phyloP scores from a whole-genome alignment of 2,113 vertebrate genomes.

The Ailurus styani region DNA sequence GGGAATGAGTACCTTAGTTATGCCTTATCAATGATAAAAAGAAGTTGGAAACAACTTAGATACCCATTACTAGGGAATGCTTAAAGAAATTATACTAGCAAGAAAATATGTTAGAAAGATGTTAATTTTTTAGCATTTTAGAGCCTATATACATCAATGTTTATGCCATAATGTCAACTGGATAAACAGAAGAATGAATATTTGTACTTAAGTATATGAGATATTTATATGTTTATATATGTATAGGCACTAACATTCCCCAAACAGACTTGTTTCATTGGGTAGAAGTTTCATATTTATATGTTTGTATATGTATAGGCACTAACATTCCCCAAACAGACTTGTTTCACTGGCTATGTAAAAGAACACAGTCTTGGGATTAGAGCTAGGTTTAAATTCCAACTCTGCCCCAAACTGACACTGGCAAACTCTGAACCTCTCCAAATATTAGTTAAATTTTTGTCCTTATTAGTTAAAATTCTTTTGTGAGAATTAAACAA shows the following conservation, averaged over 20 bases:
- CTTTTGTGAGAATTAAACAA: not conserved
- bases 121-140: slow-evolving; percentile 10
- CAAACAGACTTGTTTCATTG: not conserved
- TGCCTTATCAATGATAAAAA: not conserved
- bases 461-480: not conserved
- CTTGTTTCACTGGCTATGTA: not conserved
- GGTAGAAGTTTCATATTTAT: no score
- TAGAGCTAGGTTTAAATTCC: not conserved
- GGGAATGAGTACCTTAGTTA: not conserved
- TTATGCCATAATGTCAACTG: not conserved
- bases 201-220: not conserved
- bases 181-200: not conserved
- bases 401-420: not conserved
- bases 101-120: not conserved
- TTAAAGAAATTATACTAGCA: not conserved
- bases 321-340: not conserved
- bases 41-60: not conserved
- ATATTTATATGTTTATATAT: not conserved
- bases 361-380: not conserved
- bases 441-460: not conserved
- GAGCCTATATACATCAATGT: not conserved
- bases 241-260: not conserved
- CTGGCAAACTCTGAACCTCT: not conserved
- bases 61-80: not conserved
- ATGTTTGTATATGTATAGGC: not conserved